These are phyloP conservation scores for Bombus vancouverensis DNA, from an alignment of 1,140 invertebrate species.

Conservation along the genomic window DNA sequence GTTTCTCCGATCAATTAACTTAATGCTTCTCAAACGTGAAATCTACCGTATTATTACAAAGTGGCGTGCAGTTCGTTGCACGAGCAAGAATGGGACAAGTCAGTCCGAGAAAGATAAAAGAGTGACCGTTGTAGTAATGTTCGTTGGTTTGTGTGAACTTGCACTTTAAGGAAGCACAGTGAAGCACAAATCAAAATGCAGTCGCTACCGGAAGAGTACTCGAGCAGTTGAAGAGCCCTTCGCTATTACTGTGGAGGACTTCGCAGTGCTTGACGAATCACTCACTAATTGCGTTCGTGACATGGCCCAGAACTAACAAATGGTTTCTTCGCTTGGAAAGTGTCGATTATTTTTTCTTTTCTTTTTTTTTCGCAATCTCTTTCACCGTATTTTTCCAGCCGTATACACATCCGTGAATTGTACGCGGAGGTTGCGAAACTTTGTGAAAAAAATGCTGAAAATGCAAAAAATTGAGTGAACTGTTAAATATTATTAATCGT, in stretches of 20 bases:
- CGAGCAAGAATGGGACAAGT: background rate
- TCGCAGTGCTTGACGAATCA: slow-evolving; percentile 79
- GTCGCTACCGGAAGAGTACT: slow-evolving; percentile 77
- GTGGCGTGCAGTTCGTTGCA: background rate
- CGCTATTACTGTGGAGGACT: slow-evolving; percentile 78
- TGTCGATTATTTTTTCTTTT: slow-evolving; percentile 54
- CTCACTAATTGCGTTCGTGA: slow-evolving; percentile 83
- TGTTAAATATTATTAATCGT: background rate
- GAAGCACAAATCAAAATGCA: slow-evolving; percentile 81
- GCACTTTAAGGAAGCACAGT: slow-evolving; percentile 78
- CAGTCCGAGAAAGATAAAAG: background rate
- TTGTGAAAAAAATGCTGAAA: no score
- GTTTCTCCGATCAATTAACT: background rate
- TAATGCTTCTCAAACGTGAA: background rate
- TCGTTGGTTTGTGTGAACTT: slow-evolving; percentile 65
- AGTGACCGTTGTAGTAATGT: slow-evolving; percentile 44
- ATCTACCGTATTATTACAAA: background rate
- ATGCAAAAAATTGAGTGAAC: background rate
- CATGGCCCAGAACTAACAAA: slow-evolving; percentile 80
- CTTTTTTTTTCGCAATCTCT: background rate
- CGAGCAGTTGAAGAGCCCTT: slow-evolving; percentile 75
- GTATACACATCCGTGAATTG: background rate
- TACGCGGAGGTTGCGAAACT: background rate
- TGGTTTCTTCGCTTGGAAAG: slow-evolving; percentile 69
- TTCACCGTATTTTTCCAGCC: background rate